Evolutionary conservation across 2,113 vertebrate genomes (phyloP).

Genomic region (Lucifuga dentata): DNA sequence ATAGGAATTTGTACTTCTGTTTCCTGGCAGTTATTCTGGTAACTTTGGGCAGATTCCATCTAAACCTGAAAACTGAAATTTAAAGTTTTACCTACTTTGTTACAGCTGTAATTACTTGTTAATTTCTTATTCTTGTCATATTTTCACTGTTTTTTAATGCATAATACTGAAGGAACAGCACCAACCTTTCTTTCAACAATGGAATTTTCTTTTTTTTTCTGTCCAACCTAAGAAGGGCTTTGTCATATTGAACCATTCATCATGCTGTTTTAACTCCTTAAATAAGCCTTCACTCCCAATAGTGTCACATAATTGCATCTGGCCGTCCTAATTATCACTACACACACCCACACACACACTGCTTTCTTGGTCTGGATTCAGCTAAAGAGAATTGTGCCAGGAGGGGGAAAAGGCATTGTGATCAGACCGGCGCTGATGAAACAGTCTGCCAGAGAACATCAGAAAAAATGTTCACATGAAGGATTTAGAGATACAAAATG

Average conservation of each 20-base stretch:
- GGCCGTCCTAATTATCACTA: conserved; percentile 38
- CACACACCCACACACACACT: conserved; percentile 10
- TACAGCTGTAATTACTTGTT: background rate
- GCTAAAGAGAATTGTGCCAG: conserved; percentile 28
- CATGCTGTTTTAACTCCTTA: conserved; percentile 22
- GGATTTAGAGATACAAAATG: conserved; percentile 26
- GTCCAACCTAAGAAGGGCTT: conserved; percentile 76
- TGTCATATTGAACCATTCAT: conserved; percentile 71
- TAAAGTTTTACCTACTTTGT: too few species aligned
- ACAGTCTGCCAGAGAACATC: background rate
- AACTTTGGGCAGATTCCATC: background rate
- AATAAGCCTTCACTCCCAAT: conserved; percentile 27
- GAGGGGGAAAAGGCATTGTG: background rate
- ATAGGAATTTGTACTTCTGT: background rate
- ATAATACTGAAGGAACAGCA: conserved; percentile 30
- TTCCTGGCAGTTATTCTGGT: background rate
- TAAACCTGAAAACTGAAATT: background rate
- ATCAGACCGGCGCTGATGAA: conserved; percentile 3
- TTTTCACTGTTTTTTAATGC: background rate
- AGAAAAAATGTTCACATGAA: background rate
- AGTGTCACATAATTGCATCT: conserved; percentile 27
- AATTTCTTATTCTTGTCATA: background rate
- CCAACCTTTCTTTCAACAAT: conserved; percentile 42
- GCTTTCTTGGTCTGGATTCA: conserved; percentile 33
- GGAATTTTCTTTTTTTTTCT: conserved; percentile 54